Percentiles rank a stretch among this genome's conserved stretches.
phyloP scores from a whole-genome alignment of 2,888 invertebrate species.

The Criorhina ranunculi region DNA sequence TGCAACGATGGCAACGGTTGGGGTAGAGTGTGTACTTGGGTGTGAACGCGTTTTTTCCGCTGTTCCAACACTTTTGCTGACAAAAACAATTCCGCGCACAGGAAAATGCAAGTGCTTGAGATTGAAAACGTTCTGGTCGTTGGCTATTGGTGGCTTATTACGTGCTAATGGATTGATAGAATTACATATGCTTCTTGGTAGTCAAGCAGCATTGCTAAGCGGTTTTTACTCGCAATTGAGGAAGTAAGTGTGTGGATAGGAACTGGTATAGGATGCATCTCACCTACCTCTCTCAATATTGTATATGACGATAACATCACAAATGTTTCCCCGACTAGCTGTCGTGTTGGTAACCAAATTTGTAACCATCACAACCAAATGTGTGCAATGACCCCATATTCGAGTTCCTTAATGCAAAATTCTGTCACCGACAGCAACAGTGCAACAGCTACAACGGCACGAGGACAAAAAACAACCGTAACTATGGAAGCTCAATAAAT shows the following conservation, averaged over 20 bases:
- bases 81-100: slow-evolving; percentile 6
- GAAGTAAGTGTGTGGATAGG: slow-evolving; percentile 11
- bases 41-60: slow-evolving; percentile 41
- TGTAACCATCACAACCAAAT: slow-evolving; percentile 44
- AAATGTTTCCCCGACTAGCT: slow-evolving; percentile 1
- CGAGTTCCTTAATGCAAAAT: slow-evolving; percentile 48
- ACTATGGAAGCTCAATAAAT: slow-evolving; percentile 47
- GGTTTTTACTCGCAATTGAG: slow-evolving; percentile 30
- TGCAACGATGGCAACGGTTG: slow-evolving; percentile 27
- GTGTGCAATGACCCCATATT: slow-evolving; percentile 37
- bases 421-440: slow-evolving; percentile 54
- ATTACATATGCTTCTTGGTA: slow-evolving; percentile 12
- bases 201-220: slow-evolving; percentile 9
- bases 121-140: slow-evolving; percentile 45
- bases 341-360: slow-evolving; percentile 33
- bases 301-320: slow-evolving; percentile 20
- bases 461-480: slow-evolving; percentile 18
- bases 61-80: slow-evolving; percentile 55
- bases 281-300: neutral
- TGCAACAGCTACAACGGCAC: slow-evolving; percentile 27
- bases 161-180: slow-evolving; percentile 45
- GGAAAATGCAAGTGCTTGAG: slow-evolving; percentile 25
- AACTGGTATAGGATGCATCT: too few relatives aligned
- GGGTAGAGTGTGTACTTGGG: neutral
- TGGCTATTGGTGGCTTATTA: slow-evolving; percentile 52